Percentiles rank a stretch among this genome's conserved stretches.
These are phyloP conservation scores for Seriola dumerili DNA, from an alignment of 2,113 vertebrate species.

Conservation along the genomic window DNA sequence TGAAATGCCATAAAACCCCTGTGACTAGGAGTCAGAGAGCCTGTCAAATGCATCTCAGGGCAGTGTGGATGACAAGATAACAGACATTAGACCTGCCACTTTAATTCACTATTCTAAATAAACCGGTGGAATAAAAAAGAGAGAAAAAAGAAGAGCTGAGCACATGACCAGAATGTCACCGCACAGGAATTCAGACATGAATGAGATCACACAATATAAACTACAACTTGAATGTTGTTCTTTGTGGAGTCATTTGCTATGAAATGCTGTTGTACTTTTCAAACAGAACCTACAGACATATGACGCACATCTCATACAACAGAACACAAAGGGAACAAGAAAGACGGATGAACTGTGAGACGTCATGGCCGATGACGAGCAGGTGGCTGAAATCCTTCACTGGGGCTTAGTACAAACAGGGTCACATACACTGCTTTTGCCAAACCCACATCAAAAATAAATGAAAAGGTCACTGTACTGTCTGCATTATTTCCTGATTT, in stretches of 20 bases:
- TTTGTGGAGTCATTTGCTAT: neutral
- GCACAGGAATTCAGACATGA: neutral
- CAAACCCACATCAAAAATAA: constrained; percentile 48
- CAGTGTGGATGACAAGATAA: constrained; percentile 71
- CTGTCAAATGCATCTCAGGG: constrained; percentile 78
- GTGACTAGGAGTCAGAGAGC: constrained; percentile 79
- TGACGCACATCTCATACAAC: neutral
- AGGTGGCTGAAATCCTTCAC: constrained; percentile 15
- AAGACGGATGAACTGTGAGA: neutral
- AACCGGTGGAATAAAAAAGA: constrained; percentile 34
- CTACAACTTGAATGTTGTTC: neutral
- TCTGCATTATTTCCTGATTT: constrained; percentile 52
- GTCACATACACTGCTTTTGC: neutral
- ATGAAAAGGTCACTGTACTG: constrained; percentile 62
- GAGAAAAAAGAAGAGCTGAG: constrained; percentile 18
- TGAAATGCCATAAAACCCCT: constrained; percentile 80
- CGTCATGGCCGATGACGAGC: constrained; percentile 22
- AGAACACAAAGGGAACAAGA: neutral
- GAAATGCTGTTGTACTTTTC: constrained; percentile 5
- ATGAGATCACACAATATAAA: constrained; percentile 7
- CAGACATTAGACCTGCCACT: constrained; percentile 73
- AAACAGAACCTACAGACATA: too few relatives aligned
- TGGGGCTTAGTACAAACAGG: neutral
- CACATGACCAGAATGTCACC: constrained; percentile 58
- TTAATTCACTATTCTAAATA: constrained; percentile 66